Conservation (phyloP, 2,797 vertebrate species). For the Propithecus perrieri region DNA sequence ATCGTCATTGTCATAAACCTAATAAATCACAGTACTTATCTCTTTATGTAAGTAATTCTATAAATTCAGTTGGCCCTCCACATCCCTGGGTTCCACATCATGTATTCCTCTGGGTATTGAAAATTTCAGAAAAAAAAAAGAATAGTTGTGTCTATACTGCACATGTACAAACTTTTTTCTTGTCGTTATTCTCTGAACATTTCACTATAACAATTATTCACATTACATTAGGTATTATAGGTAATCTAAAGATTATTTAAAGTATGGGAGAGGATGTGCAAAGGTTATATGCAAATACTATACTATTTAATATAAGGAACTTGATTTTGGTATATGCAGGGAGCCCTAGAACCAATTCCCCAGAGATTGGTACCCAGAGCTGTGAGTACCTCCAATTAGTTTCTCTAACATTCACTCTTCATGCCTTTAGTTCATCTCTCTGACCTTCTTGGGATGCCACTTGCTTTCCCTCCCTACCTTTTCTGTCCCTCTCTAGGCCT, state of each 20-base stretch:
- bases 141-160: neutral
- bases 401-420: neutral
- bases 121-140: neutral
- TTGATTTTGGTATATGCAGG: neutral
- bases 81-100: neutral
- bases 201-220: neutral
- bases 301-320: neutral
- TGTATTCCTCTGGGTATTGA: neutral
- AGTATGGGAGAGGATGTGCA: neutral
- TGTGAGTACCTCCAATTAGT: neutral
- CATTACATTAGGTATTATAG: neutral
- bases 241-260: neutral
- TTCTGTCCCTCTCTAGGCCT: too few species aligned
- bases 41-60: neutral
- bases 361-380: neutral
- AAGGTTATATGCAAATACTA: neutral
- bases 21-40: neutral
- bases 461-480: neutral
- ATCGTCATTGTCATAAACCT: neutral
- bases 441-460: neutral
- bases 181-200: neutral
- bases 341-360: neutral
- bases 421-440: neutral
- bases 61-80: neutral
- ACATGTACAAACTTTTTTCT: neutral